Percentiles rank a stretch among this genome's conserved stretches.
Evolutionary conservation across 2,113 vertebrate genomes (phyloP).

Genomic region (Pseudolaguvia tuberculata): DNA sequence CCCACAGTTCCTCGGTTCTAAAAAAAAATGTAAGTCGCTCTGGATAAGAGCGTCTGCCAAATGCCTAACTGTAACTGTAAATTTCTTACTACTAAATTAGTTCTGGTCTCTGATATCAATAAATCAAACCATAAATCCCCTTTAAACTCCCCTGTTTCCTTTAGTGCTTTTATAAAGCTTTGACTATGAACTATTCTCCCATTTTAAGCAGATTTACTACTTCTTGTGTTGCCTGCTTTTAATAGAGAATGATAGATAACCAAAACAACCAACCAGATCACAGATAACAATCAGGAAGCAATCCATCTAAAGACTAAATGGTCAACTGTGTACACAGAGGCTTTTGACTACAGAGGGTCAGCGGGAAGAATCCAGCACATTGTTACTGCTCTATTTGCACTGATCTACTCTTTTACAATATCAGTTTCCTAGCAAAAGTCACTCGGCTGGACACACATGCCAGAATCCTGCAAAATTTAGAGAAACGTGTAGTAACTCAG

Average conservation of each 20-base stretch:
- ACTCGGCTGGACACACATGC: not conserved
- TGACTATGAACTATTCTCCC: constrained; percentile 1
- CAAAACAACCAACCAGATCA: constrained; percentile 32
- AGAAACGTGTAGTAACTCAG: not conserved
- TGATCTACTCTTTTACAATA: constrained; percentile 33
- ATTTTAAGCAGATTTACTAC: constrained; percentile 25
- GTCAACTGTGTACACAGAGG: constrained; percentile 25
- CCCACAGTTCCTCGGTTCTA: too few species aligned
- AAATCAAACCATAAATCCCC: not conserved
- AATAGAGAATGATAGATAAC: constrained; percentile 38
- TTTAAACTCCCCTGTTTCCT: not conserved
- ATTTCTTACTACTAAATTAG: not conserved
- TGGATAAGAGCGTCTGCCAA: too few species aligned
- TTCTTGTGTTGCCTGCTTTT: constrained; percentile 29
- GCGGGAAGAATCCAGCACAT: constrained; percentile 30
- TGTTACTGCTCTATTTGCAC: constrained; percentile 28
- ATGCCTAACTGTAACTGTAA: too few species aligned
- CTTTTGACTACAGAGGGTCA: constrained; percentile 9
- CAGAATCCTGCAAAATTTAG: not conserved
- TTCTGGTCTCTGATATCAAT: not conserved
- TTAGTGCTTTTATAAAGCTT: not conserved
- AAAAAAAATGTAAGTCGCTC: too few species aligned
- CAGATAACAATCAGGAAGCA: constrained; percentile 48
- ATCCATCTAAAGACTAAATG: constrained; percentile 48
- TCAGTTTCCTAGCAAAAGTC: constrained; percentile 36